Evolutionary conservation across 2,113 vertebrate species (phyloP).

Genomic region (Etheostoma cragini): DNA sequence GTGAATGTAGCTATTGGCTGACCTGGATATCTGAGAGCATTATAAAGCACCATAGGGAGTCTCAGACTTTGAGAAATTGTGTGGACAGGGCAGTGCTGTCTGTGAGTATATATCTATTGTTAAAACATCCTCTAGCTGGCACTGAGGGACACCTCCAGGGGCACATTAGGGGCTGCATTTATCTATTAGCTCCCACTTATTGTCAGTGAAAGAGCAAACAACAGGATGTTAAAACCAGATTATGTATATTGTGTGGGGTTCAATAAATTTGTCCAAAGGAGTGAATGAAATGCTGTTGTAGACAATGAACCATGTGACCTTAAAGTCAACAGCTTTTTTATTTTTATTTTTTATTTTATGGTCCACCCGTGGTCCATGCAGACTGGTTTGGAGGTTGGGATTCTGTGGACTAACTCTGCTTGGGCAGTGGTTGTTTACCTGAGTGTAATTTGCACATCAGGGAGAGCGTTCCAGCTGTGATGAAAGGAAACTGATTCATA

Average conservation of each 20-base stretch:
- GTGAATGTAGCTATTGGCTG: constrained; percentile 62
- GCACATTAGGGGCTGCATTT: constrained; percentile 31
- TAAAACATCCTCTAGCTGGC: constrained; percentile 39
- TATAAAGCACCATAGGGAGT: constrained; percentile 69
- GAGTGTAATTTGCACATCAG: constrained; percentile 74
- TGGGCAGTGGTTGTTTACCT: constrained; percentile 61
- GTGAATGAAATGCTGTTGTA: neutral
- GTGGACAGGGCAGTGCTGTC: constrained; percentile 37
- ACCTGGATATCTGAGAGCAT: constrained; percentile 69
- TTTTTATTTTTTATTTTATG: neutral
- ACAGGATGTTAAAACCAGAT: constrained; percentile 31
- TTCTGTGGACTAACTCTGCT: constrained; percentile 25
- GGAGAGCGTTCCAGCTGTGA: constrained; percentile 73
- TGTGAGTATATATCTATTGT: constrained; percentile 59
- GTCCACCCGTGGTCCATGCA: neutral
- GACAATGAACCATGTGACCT: neutral
- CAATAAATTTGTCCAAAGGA: neutral
- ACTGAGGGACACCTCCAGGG: constrained; percentile 41
- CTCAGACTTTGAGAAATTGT: constrained; percentile 49
- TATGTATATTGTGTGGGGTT: neutral
- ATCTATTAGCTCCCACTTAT: constrained; percentile 64
- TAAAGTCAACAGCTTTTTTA: neutral
- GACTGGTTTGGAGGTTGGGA: neutral
- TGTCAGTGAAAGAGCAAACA: constrained; percentile 39
- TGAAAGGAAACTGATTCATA: constrained; percentile 78